phyloP scores from a whole-genome alignment of 2,888 invertebrate genomes.

The Prosopocoilus inquinatus region DNA sequence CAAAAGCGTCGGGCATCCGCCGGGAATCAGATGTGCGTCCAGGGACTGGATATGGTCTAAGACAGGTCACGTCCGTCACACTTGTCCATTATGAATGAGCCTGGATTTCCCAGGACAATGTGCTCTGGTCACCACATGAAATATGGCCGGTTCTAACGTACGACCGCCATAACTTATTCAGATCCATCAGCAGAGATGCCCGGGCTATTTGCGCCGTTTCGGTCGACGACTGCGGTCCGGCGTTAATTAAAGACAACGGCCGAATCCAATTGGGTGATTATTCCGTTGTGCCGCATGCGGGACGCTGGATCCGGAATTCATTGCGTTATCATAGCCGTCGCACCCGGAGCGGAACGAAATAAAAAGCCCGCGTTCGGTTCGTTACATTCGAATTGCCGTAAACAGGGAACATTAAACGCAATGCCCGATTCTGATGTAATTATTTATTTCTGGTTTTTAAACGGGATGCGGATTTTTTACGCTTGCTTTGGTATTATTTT shows the following conservation, averaged over 20 bases:
- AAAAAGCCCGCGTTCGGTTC: background rate
- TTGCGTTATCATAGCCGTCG: slow-evolving; percentile 1
- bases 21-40: slow-evolving; percentile 21
- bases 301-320: slow-evolving; percentile 6
- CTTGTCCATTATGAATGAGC: slow-evolving; percentile 37
- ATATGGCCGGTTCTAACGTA: slow-evolving; percentile 27
- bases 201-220: slow-evolving; percentile 16
- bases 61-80: slow-evolving; percentile 34
- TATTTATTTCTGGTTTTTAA: too few relatives aligned
- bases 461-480: too few relatives aligned
- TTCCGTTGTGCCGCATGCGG: slow-evolving; percentile 13
- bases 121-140: slow-evolving; percentile 33
- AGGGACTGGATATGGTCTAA: slow-evolving; percentile 25
- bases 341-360: background rate
- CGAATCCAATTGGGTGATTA: slow-evolving; percentile 24
- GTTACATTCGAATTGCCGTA: background rate
- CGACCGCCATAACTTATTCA: slow-evolving; percentile 28
- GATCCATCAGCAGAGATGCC: slow-evolving; percentile 20
- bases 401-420: background rate
- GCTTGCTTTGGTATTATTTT: too few relatives aligned
- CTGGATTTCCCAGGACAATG: slow-evolving; percentile 38
- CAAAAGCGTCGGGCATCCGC: slow-evolving; percentile 5
- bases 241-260: slow-evolving; percentile 19
- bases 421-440: background rate
- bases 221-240: slow-evolving; percentile 11